phyloP scores from a whole-genome alignment of 2,797 vertebrate genomes.

The Pipistrellus pipistrellus region DNA sequence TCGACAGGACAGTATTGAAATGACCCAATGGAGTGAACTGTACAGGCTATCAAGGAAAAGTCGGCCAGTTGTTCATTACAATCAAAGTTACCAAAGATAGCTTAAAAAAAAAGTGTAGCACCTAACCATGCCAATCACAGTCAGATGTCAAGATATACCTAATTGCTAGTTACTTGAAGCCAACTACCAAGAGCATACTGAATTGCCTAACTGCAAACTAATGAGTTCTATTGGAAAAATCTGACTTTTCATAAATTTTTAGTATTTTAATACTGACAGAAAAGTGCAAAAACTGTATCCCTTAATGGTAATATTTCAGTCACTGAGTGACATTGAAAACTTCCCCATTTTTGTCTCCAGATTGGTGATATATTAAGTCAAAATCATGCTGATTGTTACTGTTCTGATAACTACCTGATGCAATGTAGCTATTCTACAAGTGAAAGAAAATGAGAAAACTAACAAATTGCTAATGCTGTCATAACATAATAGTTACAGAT shows the following conservation, averaged over 20 bases:
- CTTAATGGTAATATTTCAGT: constrained; percentile 12
- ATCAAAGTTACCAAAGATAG: constrained; percentile 3
- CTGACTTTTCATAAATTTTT: background rate
- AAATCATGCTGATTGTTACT: background rate
- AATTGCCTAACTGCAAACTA: constrained; percentile 8
- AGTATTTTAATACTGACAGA: constrained; percentile 21
- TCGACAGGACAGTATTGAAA: constrained; percentile 23
- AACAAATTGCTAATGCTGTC: background rate
- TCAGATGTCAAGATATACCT: background rate
- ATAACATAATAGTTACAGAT: constrained; percentile 23
- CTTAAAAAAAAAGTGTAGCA: background rate
- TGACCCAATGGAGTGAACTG: background rate
- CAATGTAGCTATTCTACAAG: background rate
- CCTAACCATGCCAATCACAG: background rate
- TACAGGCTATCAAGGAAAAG: background rate
- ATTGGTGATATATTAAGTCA: background rate
- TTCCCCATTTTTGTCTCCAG: background rate
- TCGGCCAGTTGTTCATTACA: background rate
- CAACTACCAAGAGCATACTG: background rate
- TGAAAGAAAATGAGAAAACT: background rate
- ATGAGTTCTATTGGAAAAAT: constrained; percentile 29
- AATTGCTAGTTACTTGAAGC: background rate
- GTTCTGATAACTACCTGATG: background rate
- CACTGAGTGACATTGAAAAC: background rate
- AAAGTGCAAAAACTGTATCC: background rate